Conservation (phyloP, 2,113 vertebrate genomes). For the pig (Sus scrofa) region DNA sequence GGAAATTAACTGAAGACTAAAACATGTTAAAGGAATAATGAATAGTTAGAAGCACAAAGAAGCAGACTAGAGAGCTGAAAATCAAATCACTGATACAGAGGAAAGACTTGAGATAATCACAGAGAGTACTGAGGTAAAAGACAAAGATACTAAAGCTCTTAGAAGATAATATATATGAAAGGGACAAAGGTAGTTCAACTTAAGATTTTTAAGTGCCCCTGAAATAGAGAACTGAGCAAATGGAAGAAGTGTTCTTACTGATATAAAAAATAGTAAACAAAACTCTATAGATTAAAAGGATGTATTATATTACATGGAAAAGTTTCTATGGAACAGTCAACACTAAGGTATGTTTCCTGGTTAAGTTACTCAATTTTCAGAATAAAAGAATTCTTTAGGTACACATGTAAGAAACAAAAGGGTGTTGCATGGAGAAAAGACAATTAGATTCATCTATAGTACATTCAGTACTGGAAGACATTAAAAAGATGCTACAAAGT, state of each 20-base stretch:
- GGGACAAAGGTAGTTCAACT: neutral
- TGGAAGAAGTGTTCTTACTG: neutral
- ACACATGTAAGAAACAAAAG: neutral
- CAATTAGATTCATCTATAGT: neutral
- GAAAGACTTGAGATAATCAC: neutral
- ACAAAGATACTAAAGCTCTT: neutral
- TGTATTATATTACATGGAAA: neutral
- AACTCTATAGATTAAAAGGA: neutral
- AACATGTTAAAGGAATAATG: neutral
- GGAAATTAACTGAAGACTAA: neutral
- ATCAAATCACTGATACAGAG: neutral
- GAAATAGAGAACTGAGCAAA: neutral
- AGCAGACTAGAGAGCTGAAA: neutral
- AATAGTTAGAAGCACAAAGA: neutral
- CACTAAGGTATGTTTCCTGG: neutral
- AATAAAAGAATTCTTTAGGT: neutral
- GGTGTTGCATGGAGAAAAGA: neutral
- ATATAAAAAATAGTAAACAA: neutral
- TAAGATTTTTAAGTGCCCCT: neutral
- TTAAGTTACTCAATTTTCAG: neutral
- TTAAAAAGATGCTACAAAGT: neutral
- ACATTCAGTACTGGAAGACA: neutral
- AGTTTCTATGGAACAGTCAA: neutral
- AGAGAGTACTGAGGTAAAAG: neutral
- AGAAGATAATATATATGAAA: neutral